These are phyloP conservation scores for Vanessa tameamea DNA, from an alignment of 1,140 invertebrate species.

Conservation along the genomic window DNA sequence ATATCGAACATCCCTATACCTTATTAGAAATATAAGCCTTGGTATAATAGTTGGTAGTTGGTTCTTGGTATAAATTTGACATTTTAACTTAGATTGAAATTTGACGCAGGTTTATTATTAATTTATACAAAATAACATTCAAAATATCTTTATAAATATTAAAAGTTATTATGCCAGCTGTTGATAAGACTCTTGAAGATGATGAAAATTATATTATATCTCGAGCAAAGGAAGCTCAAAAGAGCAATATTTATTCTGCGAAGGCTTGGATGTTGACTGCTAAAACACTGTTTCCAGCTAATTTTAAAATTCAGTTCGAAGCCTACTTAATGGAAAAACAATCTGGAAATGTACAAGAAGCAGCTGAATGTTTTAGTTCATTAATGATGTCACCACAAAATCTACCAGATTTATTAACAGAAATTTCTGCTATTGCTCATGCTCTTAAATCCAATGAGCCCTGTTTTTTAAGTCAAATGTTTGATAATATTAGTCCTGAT, in stretches of 20 bases:
- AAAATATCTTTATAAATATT: too few relatives aligned
- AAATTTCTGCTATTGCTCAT: slow-evolving; percentile 89
- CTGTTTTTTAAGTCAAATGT: slow-evolving; percentile 84
- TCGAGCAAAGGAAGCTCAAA: slow-evolving; percentile 86
- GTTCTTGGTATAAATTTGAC: too few relatives aligned
- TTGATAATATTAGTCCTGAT: slow-evolving; percentile 85
- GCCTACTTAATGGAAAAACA: slow-evolving; percentile 91
- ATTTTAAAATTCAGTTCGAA: slow-evolving; percentile 93
- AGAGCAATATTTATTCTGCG: slow-evolving; percentile 87
- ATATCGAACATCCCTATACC: too few relatives aligned
- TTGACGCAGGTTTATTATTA: too few relatives aligned
- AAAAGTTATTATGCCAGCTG: slow-evolving; percentile 54
- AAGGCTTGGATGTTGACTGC: slow-evolving; percentile 96
- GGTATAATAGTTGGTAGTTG: too few relatives aligned
- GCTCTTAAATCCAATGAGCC: slow-evolving; percentile 84
- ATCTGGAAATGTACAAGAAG: slow-evolving; percentile 89
- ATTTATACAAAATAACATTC: too few relatives aligned
- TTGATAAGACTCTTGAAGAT: slow-evolving; percentile 80
- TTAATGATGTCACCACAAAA: slow-evolving; percentile 73
- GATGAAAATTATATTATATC: slow-evolving; percentile 91
- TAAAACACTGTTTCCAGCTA: slow-evolving; percentile 91
- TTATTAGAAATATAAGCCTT: too few relatives aligned
- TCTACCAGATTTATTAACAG: slow-evolving; percentile 86
- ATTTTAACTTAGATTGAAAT: too few relatives aligned
- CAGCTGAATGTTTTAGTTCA: slow-evolving; percentile 90